Percentiles rank a stretch among this genome's conserved stretches.
phyloP scores from a whole-genome alignment of 2,888 invertebrate species.

The Microplitis manilae region DNA sequence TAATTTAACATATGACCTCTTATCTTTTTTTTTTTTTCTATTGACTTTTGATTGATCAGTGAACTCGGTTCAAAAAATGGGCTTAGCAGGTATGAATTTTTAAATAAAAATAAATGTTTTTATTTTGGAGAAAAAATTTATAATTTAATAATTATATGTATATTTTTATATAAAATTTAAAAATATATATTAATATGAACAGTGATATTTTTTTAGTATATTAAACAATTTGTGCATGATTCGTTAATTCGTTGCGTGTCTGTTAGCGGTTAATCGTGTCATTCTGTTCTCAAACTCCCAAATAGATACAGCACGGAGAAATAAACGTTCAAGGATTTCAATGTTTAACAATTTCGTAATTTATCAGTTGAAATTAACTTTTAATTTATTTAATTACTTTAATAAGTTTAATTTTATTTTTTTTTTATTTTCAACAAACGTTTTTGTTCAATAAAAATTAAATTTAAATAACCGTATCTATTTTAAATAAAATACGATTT shows the following conservation, averaged over 20 bases:
- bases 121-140: no score
- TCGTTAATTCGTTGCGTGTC: conserved; percentile 18
- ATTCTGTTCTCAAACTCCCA: conserved; percentile 24
- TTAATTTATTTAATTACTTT: neutral
- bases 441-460: no score
- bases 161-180: no score
- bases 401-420: neutral
- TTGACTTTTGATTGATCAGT: neutral
- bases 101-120: neutral
- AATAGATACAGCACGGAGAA: conserved; percentile 17
- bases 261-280: conserved; percentile 22
- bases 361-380: neutral
- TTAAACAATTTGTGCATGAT: neutral
- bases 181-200: neutral
- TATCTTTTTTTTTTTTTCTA: conserved; percentile 1
- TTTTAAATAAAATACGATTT: no score
- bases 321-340: conserved; percentile 19
- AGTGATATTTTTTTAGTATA: neutral
- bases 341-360: conserved; percentile 6
- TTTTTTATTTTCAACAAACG: no score
- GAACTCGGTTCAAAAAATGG: conserved; percentile 37
- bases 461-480: no score
- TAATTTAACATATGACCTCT: conserved; percentile 15
- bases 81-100: conserved; percentile 48
- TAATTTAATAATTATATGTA: no score